These are phyloP conservation scores for Bombyx mori DNA, from an alignment of 1,140 invertebrate species.

Conservation along the genomic window DNA sequence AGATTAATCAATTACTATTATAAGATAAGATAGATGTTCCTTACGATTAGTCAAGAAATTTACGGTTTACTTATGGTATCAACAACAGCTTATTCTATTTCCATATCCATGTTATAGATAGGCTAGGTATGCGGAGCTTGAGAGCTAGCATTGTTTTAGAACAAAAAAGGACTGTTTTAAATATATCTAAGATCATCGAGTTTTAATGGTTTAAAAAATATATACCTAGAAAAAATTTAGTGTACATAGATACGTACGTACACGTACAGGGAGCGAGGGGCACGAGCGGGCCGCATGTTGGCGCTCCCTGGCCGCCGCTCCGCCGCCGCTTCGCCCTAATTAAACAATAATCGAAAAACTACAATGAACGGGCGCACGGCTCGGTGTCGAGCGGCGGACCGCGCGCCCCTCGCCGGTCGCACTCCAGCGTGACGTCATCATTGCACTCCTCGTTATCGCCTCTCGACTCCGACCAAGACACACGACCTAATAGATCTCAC, in stretches of 20 bases:
- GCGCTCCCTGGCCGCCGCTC: constrained; percentile 54
- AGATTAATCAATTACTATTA: no score
- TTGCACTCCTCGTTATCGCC: constrained; percentile 66
- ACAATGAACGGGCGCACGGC: constrained; percentile 67
- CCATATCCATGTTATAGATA: no score
- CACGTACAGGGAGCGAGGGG: neutral
- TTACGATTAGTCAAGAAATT: no score
- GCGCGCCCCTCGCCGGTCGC: constrained; percentile 28
- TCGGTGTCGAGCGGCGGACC: constrained; percentile 54
- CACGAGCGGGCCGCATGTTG: constrained; percentile 38
- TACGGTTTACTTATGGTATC: no score
- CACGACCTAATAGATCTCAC: constrained; percentile 32
- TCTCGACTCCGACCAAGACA: constrained; percentile 38
- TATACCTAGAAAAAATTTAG: neutral
- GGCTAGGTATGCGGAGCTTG: no score
- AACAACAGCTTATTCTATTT: no score
- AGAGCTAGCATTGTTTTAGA: no score
- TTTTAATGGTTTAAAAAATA: neutral
- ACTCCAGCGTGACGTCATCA: constrained; percentile 52
- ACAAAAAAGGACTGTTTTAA: no score
- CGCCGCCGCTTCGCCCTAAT: constrained; percentile 70
- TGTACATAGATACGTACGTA: neutral
- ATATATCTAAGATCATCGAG: neutral
- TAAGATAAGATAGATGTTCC: no score
- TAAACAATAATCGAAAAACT: constrained; percentile 71